A percentile compares a stretch with the other conserved stretches of the same genome.
These are phyloP conservation scores for Melinaea menophilus DNA, from an alignment of 2,888 invertebrate species.

Conservation along the genomic window DNA sequence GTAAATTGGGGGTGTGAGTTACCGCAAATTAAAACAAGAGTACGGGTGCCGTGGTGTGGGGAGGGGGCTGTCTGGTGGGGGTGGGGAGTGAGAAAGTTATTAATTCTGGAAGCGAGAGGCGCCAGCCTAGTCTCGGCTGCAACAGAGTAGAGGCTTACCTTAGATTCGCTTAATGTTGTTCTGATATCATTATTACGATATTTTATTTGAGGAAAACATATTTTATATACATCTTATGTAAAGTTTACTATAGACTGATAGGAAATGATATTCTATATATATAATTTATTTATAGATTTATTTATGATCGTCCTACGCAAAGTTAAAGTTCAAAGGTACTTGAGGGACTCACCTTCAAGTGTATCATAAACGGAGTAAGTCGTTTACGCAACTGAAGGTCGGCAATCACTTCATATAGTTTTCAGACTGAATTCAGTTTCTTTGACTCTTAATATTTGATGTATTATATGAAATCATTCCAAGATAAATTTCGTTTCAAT, in stretches of 20 bases:
- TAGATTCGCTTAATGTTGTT: slow-evolving; percentile 68
- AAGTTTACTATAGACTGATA: not conserved
- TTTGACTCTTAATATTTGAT: not conserved
- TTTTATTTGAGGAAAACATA: slow-evolving; percentile 28
- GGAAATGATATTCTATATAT: too few relatives aligned
- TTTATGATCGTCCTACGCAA: slow-evolving; percentile 19
- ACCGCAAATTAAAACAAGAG: slow-evolving; percentile 43
- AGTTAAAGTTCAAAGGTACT: slow-evolving; percentile 28
- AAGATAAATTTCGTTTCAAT: not conserved
- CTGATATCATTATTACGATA: slow-evolving; percentile 61
- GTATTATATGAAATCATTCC: not conserved
- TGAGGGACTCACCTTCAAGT: slow-evolving; percentile 25
- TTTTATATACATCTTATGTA: not conserved
- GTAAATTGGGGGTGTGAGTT: slow-evolving; percentile 14
- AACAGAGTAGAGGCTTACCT: slow-evolving; percentile 70
- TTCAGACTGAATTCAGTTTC: not conserved
- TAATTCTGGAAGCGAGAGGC: slow-evolving; percentile 75
- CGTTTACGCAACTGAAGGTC: not conserved
- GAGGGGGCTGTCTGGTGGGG: slow-evolving; percentile 41
- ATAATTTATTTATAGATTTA: slow-evolving; percentile 12
- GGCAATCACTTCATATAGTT: slow-evolving; percentile 2
- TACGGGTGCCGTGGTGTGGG: slow-evolving; percentile 42
- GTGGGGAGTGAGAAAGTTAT: slow-evolving; percentile 69
- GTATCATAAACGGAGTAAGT: slow-evolving; percentile 16
- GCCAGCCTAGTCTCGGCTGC: slow-evolving; percentile 72